phyloP scores from a whole-genome alignment of 1,140 invertebrate genomes.

The Drosophila sucinea region DNA sequence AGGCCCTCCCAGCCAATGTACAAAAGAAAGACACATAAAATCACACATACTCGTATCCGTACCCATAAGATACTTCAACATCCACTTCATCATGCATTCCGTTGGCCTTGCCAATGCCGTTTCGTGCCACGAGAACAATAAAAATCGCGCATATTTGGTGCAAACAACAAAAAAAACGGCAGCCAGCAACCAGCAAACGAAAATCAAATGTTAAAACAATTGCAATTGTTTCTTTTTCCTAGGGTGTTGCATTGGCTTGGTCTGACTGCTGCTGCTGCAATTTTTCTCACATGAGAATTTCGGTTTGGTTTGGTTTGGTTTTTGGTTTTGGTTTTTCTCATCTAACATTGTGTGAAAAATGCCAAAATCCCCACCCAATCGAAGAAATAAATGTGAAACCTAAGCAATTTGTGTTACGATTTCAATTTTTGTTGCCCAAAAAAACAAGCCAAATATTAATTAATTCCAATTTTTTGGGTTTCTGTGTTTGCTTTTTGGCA shows the following conservation, averaged over 20 bases:
- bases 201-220: constrained; percentile 53
- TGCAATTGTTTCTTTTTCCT: constrained; percentile 58
- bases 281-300: constrained; percentile 65
- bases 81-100: constrained; percentile 14
- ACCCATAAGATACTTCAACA: constrained; percentile 35
- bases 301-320: constrained; percentile 14
- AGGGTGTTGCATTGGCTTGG: constrained; percentile 32
- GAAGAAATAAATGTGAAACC: constrained; percentile 13
- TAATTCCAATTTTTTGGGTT: constrained; percentile 14
- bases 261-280: constrained; percentile 29
- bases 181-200: constrained; percentile 2
- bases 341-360: constrained; percentile 41
- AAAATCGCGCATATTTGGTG: constrained; percentile 72
- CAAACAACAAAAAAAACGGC: constrained; percentile 24
- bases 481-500: constrained; percentile 11
- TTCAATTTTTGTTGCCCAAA: constrained; percentile 30
- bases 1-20: constrained; percentile 1
- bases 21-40: constrained; percentile 47
- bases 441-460: constrained; percentile 1
- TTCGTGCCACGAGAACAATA: constrained; percentile 70
- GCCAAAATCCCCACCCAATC: constrained; percentile 40
- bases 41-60: constrained; percentile 21
- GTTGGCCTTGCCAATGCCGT: constrained; percentile 75
- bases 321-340: constrained; percentile 2
- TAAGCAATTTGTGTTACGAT: constrained; percentile 39